Conservation (phyloP, 2,113 vertebrate species). For the Pavo muticus region DNA sequence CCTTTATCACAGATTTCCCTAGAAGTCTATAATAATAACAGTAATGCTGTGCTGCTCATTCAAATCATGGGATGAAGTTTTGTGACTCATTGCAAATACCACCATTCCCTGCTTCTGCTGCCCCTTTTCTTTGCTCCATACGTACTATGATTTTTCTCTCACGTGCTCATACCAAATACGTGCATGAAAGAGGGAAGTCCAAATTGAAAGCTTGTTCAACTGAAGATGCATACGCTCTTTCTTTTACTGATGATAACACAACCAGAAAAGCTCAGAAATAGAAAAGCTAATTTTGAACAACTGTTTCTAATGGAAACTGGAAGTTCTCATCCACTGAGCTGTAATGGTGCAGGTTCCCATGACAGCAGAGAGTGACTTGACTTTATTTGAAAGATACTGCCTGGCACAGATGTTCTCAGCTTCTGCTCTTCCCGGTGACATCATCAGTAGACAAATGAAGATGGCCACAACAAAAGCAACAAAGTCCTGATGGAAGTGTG, state of each 20-base stretch:
- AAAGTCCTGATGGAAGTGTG: neutral
- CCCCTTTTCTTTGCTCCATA: neutral
- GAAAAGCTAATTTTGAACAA: neutral
- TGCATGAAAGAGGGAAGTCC: neutral
- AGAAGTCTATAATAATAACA: rapidly evolving
- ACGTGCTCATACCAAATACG: neutral
- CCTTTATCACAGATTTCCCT: neutral
- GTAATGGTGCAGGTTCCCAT: neutral
- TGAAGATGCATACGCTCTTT: neutral
- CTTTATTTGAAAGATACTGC: neutral
- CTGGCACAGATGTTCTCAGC: neutral
- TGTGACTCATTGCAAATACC: neutral
- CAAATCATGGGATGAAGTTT: rapidly evolving
- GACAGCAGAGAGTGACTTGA: neutral
- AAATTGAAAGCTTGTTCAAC: neutral
- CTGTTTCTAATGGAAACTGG: neutral
- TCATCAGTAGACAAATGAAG: neutral
- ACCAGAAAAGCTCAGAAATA: neutral
- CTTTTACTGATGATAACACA: neutral
- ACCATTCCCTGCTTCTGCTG: neutral
- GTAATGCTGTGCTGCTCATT: neutral
- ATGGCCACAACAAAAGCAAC: neutral
- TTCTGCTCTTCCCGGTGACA: neutral
- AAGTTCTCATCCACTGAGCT: neutral
- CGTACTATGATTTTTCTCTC: neutral